Evolutionary conservation across 2,888 invertebrate genomes (phyloP), one percentile per base, ranked within the genome.

Genomic region (Imbricaverruca yamaguchii): DNA sequence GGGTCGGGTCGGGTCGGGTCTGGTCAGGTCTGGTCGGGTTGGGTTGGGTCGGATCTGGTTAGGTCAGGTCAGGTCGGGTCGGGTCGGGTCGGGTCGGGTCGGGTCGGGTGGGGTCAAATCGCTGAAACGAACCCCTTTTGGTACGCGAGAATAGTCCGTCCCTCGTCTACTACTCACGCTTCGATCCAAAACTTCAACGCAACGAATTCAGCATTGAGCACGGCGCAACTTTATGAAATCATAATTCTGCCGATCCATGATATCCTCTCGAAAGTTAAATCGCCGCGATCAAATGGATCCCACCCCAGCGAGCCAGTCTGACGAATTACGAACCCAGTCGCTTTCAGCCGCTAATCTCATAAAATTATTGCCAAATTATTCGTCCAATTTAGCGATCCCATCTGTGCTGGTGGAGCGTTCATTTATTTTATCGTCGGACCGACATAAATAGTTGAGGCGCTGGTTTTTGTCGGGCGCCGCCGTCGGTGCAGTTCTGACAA

Each of bases 341-440:
- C 74, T 55, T n/a, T 74, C 74, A 21, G 74, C 15, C 74, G 74
- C 74, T 74, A 74, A 74, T 74, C 74, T 74, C 55, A 53, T 21
- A 55, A 21, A 74, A 74, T 74, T 74, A 74, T 74, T 74, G 74
- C 74, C 74, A 53, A 74, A 74, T 74, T 74, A 74, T 74, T 74
- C 74, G 74, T 74, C 74, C 74, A 74, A 74, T 74, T 74, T 74
- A 74, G 74, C 74, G 74, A 74, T 74, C 74, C 74, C 74, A 74
- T 74, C 74, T 74, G 74, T 13, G 74, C 53, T 15, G 53, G 74
- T 55, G 7, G 74, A 13, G 55, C 55, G 74, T 74, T 74, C 74
- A 74, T 74, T 55, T 74, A 74, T 74, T 74, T 74, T 74, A 74
- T 74, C 74, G 21, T 23, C 15, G 53, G 74, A 55, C 6, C 8